Evolutionary conservation across 1,140 invertebrate species (phyloP), one percentile per base, ranked within the genome.

Genomic region (Paralvinella palmiformis): DNA sequence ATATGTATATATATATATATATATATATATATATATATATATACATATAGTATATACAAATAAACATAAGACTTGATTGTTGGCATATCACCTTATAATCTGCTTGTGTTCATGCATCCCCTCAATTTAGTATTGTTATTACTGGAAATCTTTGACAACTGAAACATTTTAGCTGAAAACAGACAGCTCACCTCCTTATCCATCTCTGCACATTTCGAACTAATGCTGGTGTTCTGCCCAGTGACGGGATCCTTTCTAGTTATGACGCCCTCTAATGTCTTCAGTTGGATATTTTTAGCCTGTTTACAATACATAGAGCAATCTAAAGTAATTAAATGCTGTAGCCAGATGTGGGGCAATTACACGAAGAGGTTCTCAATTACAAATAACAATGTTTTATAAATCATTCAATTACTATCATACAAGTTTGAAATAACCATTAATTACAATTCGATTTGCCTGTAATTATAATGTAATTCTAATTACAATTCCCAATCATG

Each of bases 381-480:
- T 10, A 79, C 69, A 64, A 91, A 83, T 77, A 84, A 81, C 24
- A 91, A 75, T 70, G 84, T 85, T 1, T 92, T 84, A 78, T 89
- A 86, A n/a, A 76, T 86, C 73, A 81, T 77, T 1, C 85, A 81
- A 81, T 86, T 74, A 32, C 71, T 63, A 64, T 81, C 79, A 69
- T 76, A 60, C n/a, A n/a, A n/a, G n/a, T n/a, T n/a, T n/a, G n/a
- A n/a, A n/a, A n/a, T n/a, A n/a, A n/a, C n/a, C n/a, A 6, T 75
- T 76, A 60, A 78, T 59, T 76, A n/a, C n/a, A n/a, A n/a, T 90
- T 89, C 6, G 94, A 92, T 83, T 98, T 93, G 77, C 96, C 90
- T 53, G 99, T 86, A 83, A 98, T 99, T 59, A 86, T 87, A 69
- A 87, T 85, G 32, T 91, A 93, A 72, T 85, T 85, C n/a, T 87